These are phyloP conservation scores for Cebuella pygmaea DNA, from an alignment of 2,797 vertebrate genomes.

Conservation along the genomic window DNA sequence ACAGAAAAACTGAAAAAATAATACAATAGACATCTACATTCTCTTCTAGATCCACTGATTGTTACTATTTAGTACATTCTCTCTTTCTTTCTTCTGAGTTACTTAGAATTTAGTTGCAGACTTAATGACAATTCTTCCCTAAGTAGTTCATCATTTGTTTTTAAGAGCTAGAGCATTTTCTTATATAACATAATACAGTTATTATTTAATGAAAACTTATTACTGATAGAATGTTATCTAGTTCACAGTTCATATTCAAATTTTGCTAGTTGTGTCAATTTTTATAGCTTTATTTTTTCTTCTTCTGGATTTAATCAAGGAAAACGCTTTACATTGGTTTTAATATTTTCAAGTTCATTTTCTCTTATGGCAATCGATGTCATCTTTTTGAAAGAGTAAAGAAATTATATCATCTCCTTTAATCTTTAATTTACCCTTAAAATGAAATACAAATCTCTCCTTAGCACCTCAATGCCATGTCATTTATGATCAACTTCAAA, in stretches of 20 bases:
- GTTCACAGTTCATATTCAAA: neutral
- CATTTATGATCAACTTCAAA: slow-evolving; percentile 7
- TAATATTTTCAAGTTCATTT: neutral
- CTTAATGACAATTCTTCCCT: neutral
- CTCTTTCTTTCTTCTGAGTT: neutral
- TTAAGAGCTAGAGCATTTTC: neutral
- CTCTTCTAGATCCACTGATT: neutral
- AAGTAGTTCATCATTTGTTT: neutral
- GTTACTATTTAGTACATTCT: neutral
- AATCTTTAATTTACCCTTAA: neutral
- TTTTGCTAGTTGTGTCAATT: neutral
- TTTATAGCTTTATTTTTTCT: neutral
- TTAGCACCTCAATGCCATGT: neutral
- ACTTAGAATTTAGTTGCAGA: neutral
- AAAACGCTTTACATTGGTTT: neutral
- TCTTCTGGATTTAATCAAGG: neutral
- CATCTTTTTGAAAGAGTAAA: neutral
- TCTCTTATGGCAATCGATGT: neutral
- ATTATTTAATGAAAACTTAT: neutral
- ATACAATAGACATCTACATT: neutral
- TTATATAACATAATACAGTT: neutral
- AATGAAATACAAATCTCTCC: neutral
- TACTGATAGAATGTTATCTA: neutral
- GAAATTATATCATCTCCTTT: neutral
- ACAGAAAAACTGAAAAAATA: neutral